Percentiles rank a stretch among this genome's conserved stretches.
These are phyloP conservation scores for Psilanteris sp. DNA, from an alignment of 1,140 invertebrate species.

Conservation along the genomic window DNA sequence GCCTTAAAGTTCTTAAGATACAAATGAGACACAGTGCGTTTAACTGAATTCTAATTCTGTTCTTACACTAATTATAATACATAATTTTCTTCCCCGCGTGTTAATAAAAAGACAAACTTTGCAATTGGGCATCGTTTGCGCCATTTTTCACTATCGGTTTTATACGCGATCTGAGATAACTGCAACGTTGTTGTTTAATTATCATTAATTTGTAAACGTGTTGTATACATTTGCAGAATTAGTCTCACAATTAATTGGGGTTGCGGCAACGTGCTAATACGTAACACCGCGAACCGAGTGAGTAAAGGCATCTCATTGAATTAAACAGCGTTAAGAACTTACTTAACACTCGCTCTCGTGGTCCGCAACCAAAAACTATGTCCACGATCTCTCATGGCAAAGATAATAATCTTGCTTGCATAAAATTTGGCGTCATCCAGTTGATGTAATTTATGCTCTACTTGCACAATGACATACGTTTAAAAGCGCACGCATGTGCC, in stretches of 20 bases:
- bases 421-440: slow-evolving; percentile 41
- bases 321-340: slow-evolving; percentile 58
- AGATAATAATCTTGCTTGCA: slow-evolving; percentile 48
- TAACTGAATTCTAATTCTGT: no score
- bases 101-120: no score
- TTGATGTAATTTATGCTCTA: slow-evolving; percentile 22
- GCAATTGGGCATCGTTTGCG: no score
- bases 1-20: no score
- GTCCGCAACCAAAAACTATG: slow-evolving; percentile 44
- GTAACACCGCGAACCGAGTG: slow-evolving; percentile 27
- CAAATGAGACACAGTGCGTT: no score
- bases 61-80: no score
- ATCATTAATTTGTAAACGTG: slow-evolving; percentile 42
- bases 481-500: slow-evolving; percentile 17
- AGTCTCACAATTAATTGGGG: slow-evolving; percentile 52
- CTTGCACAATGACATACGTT: slow-evolving; percentile 50
- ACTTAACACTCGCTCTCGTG: slow-evolving; percentile 51
- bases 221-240: slow-evolving; percentile 44
- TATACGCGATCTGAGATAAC: slow-evolving; percentile 10
- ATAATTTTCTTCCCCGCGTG: no score
- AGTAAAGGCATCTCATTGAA: slow-evolving; percentile 66
- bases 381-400: slow-evolving; percentile 37
- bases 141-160: not conserved
- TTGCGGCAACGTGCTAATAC: slow-evolving; percentile 48
- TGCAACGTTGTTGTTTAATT: slow-evolving; percentile 27